Evolutionary conservation across 1,140 invertebrate species (phyloP), one percentile per base, ranked within the genome.

Genomic region (Plodia interpunctella): DNA sequence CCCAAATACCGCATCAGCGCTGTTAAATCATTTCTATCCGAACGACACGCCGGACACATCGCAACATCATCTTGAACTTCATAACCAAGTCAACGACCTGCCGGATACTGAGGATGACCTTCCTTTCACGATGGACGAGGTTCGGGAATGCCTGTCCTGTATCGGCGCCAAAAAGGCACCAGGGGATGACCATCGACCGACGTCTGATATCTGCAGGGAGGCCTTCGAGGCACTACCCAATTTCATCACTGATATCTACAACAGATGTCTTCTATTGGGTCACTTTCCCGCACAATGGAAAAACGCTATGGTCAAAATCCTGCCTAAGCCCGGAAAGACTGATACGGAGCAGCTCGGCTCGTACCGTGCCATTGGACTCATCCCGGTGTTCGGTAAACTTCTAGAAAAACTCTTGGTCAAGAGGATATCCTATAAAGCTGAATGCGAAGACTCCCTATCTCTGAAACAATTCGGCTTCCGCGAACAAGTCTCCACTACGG

Each of bases 131-230:
- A 19, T 8, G 3, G 53, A 54, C 1, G 68, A 68, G 32, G 38
- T 74, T 5, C 9, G 63, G n/a, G 50, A 65, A 2, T 13, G 10
- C 10, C 56, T 71, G 0, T 49, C 62, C 1, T 20, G 10, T 2
- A 75, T 75, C 60, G 62, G 55, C 18, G 49, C 57, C 3, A 67
- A 65, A 8, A 69, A 66, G 35, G 61, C 68, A 0, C 66, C 71
- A 0, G 71, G 74, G 0, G 2, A 38, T 0, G 70, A 76, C 38
- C 18, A 63, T 9, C 57, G n/a, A n/a, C n/a, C 73, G 0, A 73
- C 68, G 0, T 51, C 71, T 0, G 74, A 76, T 20, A 76, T 76
- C 0, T 72, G 71, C 13, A 30, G 55, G 1, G 15, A 59, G 2
- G 62, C 65, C 17, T 13, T 57, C 1, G 28, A 32, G 0, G 0